Evolutionary conservation across 2,797 vertebrate species (phyloP).

Genomic region (Danio jaintianensis): DNA sequence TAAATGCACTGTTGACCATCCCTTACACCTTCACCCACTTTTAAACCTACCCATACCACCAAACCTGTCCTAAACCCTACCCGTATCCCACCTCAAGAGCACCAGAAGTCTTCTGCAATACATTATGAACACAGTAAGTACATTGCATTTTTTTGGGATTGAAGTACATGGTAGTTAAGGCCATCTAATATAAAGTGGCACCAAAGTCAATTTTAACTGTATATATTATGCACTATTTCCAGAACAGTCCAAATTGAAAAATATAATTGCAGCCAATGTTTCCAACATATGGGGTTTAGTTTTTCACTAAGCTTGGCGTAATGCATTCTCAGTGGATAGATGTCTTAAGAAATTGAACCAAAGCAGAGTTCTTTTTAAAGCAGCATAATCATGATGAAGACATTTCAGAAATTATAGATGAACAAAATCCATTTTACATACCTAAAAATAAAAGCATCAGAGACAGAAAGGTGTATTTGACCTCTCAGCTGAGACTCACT

Average conservation of each 20-base stretch:
- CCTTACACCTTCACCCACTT: too few species aligned
- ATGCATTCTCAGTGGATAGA: background rate
- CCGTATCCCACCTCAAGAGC: too few species aligned
- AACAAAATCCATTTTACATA: background rate
- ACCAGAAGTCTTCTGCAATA: too few species aligned
- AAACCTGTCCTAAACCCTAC: too few species aligned
- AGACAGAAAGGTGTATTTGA: background rate
- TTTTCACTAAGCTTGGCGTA: background rate
- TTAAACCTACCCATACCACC: too few species aligned
- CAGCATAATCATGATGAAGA: background rate
- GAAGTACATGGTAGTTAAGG: too few species aligned
- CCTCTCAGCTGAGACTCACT: slow-evolving; percentile 22
- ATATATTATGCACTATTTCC: background rate
- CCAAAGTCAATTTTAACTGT: background rate
- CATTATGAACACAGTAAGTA: too few species aligned
- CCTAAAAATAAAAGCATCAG: background rate
- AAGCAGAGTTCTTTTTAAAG: too few species aligned
- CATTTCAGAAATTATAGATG: background rate
- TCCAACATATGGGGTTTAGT: background rate
- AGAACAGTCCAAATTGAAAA: background rate
- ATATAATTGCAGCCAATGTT: background rate
- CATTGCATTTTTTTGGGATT: too few species aligned
- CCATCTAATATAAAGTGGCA: too few species aligned
- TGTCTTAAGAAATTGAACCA: background rate
- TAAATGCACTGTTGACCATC: too few species aligned